These are phyloP conservation scores for Druceiella hillmani DNA, from an alignment of 2,888 invertebrate genomes.

Conservation along the genomic window DNA sequence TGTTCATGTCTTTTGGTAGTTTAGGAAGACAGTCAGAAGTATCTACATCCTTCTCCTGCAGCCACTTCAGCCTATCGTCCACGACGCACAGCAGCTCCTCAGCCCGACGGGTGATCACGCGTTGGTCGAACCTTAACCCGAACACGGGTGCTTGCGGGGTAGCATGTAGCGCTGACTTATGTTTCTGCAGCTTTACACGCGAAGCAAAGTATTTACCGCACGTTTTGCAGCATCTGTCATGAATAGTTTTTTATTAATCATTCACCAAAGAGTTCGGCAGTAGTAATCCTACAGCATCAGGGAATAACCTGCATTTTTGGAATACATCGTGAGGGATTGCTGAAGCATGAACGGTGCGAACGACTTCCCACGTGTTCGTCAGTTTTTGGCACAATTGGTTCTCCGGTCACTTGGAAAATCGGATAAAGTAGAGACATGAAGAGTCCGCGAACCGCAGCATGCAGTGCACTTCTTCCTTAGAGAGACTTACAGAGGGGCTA, in stretches of 20 bases:
- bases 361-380: not conserved
- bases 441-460: not conserved
- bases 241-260: not conserved
- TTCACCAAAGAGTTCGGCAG: not conserved
- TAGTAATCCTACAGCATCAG: not conserved
- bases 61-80: not conserved
- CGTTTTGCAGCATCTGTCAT: not conserved
- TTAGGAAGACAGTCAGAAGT: too few relatives aligned
- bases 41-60: not conserved
- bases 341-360: constrained; percentile 1
- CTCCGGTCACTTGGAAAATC: constrained; percentile 1
- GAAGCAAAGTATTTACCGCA: not conserved
- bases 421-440: constrained; percentile 1
- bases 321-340: constrained; percentile 1
- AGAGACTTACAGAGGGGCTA: too few relatives aligned
- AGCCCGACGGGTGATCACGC: constrained; percentile 1
- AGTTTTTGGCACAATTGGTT: not conserved
- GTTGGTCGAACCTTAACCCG: too few relatives aligned
- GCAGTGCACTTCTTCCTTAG: constrained; percentile 1
- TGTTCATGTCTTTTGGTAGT: too few relatives aligned
- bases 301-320: not conserved
- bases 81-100: not conserved
- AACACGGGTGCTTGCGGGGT: not conserved
- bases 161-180: not conserved
- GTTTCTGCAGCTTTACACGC: not conserved